Base-by-base conservation (phyloP, 2,888 invertebrate genomes). In the Drosophila meridionalis region DNA sequence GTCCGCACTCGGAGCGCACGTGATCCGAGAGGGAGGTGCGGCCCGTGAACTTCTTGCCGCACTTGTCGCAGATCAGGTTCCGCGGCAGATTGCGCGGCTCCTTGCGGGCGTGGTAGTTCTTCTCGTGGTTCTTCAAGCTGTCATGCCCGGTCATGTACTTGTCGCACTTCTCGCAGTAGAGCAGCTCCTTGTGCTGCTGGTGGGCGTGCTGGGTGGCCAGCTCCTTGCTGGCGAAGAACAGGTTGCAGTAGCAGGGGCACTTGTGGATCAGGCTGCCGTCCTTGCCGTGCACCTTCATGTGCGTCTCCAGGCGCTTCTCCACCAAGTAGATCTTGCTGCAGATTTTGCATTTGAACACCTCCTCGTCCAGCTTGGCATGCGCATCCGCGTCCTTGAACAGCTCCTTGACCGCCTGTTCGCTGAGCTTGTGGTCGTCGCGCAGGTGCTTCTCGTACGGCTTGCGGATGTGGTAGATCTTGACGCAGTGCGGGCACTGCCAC, bases 121-220 rank as follows among this genome's bases (percentile, higher is more conserved):
- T 92, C 55, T 91, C 91, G 77, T 94, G 94, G n/a, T 92, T 92
- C 65, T 92, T 92, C 4, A 94, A 87, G 2, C 93, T 92, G 72
- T 94, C 93, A 34, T 92, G 91, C 3, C 93, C 93, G 5, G 93
- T 91, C 87, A 94, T 94, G 9, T 92, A 91, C 82, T 93, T 94
- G 53, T 93, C 92, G 68, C 94, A 94, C 45, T 92, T 90, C 38
- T 91, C 90, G 72, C 94, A 94, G 50, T 92, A 93, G 77, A 94
- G 81, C 55, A 92, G 77, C 52, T 93, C 92, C 32, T 91, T 90
- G 81, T 94, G 94, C 40, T 78, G 85, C 38, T 86, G 79, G 36
- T 91, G 91, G 55, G 93, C 93, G 73, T 94, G 94, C 7, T 89
- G 87, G 8, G 91, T 91, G 55, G 93, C 92, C 56, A 93, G 92